Base-by-base conservation (phyloP, 1,140 invertebrate genomes). In the Pseudoatta argentina region DNA sequence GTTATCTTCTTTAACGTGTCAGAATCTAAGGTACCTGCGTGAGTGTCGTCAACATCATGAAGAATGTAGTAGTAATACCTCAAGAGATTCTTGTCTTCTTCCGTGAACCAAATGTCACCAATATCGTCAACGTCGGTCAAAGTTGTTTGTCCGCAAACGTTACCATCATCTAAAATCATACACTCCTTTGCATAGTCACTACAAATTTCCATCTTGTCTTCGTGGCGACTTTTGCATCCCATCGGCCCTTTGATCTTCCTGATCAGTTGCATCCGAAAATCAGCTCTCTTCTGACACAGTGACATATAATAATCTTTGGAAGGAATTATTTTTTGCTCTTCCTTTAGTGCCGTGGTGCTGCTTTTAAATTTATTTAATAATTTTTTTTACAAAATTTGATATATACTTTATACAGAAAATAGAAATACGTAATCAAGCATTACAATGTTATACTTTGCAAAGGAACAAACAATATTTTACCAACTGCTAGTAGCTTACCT, bases 61-160 rank as follows among this genome's bases (percentile, higher is more conserved):
- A 97, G 97, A 73, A 99, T 97, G 91, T 98, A 99, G 94, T 98
- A 98, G 93, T 98, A 98, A 95, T 99, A 99, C 87, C 97, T 96
- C 89, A 98, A 93, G 87, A 97, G 94, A 91, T 98, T 96, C 78
- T 96, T 96, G 89, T 98, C 97, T 48, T 96, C 95, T 10, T 96
- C 95, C 21, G 96, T 95, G 48, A 97, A 96, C 90, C 96, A 92
- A 39, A 67, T 61, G 7, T 83, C 39, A 0, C 10, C n/a, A 1
- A 34, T 12, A 95, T 30, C 72, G 53, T 30, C 72, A 30, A 57
- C 27, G 12, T 55, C 21, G 63, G 21, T 6, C 64, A 48, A 16
- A 34, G 67, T 0, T 18, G 63, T 55, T 79, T 39, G 48, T 39
- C 16, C 77, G 63, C 64, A 69, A 79, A 79, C 30, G 16, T 30